Percentiles rank a stretch among this genome's conserved stretches.
These are phyloP conservation scores for Scarus forsteni DNA, from an alignment of 2,797 vertebrate species.

Conservation along the genomic window DNA sequence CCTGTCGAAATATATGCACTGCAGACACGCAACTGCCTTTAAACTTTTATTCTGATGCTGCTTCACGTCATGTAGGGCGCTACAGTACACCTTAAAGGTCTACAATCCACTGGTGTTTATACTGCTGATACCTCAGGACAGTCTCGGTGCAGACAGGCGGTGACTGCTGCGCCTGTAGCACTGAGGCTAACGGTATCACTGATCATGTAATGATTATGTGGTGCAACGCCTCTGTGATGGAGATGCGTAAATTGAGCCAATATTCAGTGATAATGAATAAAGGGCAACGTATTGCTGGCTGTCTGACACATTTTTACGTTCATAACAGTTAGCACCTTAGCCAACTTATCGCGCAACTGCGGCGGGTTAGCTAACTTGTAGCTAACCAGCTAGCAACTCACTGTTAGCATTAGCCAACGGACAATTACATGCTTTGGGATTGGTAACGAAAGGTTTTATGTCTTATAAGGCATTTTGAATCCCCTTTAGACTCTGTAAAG, in stretches of 20 bases:
- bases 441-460: not conserved
- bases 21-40: too few relatives aligned
- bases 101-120: not conserved
- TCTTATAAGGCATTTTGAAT: not conserved
- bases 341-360: constrained; percentile 53
- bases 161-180: constrained; percentile 30
- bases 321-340: constrained; percentile 4
- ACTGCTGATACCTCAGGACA: not conserved
- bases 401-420: not conserved
- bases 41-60: too few relatives aligned
- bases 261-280: not conserved
- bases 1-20: too few relatives aligned
- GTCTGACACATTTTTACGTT: fast-evolving
- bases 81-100: too few relatives aligned
- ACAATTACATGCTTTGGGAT: not conserved
- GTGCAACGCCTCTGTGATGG: not conserved
- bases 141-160: constrained; percentile 43
- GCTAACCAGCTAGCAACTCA: constrained; percentile 31
- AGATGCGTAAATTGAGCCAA: not conserved
- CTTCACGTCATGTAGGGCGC: too few relatives aligned
- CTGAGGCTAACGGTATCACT: not conserved
- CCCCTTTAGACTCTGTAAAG: fast-evolving
- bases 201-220: not conserved
- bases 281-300: fast-evolving
- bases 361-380: constrained; percentile 52